Base-by-base conservation (phyloP, 2,797 vertebrate species). In the Podargus strigoides region DNA sequence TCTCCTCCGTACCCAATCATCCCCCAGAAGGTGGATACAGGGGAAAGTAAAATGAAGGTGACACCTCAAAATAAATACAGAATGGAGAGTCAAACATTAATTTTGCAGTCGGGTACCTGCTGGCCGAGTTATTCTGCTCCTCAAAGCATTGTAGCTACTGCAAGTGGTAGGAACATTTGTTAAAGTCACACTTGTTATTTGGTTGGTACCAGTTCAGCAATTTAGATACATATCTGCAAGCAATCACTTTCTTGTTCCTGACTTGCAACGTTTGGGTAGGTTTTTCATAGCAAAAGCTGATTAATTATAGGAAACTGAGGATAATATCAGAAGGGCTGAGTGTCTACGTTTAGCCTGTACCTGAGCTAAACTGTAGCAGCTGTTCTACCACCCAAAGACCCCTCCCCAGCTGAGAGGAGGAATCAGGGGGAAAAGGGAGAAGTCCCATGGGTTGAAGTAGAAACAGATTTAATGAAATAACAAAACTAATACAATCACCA, bases 161-260 rank as follows among this genome's bases (percentile, higher is more conserved):
- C 20, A 20, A 60, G 59, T 0, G 0, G 47, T 39, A 36, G 55
- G 69, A 92, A 44, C 89, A 90, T 93, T 74, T 62, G 67, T 89
- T 80, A 95, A 93, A 90, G 85, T 79, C 87, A 53, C 70, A 46
- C 88, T 94, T 88, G 30, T 53, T 90, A 16, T 58, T 87, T 82
- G 49, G 34, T 19, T 91, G 85, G 55, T 93, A 88, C 34, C 56
- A 76, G 59, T 85, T 94, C 74, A 94, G 77, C 74, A 94, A 55
- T 91, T 94, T 44, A 85, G 70, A 95, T 74, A 72, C 41, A 21
- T 67, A 62, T 77, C 77, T 90, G 39, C 58, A 52, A 93, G 85
- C 67, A 77, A 70, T 34, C 78, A 24, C 52, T 84, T 92, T 70
- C 72, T 67, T 6, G 0, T 37, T 86, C 42, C 46, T 80, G 53